A percentile compares a stretch with the other conserved stretches of the same genome.
Evolutionary conservation across 1,140 invertebrate genomes (phyloP).

Genomic region (Camponotus pennsylvanicus): DNA sequence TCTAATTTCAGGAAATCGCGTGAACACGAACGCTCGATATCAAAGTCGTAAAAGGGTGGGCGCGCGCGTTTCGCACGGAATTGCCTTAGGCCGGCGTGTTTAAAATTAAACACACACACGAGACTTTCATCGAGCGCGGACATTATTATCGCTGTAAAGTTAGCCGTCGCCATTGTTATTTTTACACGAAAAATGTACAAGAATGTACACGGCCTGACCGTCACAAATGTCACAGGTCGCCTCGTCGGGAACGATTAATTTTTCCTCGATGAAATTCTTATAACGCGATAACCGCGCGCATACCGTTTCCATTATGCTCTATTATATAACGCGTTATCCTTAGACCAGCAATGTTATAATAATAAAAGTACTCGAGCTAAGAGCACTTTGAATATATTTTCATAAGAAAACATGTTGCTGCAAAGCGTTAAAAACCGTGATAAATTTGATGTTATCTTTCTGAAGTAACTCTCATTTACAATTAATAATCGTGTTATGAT

Average conservation of each 20-base stretch:
- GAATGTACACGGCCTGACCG: constrained; percentile 60
- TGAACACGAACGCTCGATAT: constrained; percentile 47
- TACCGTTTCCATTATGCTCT: constrained; percentile 12
- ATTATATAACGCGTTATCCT: constrained; percentile 52
- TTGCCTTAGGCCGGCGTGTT: constrained; percentile 32
- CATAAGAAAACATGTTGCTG: background rate
- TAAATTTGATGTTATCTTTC: constrained; percentile 3
- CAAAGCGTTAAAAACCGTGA: background rate
- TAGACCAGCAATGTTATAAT: constrained; percentile 10
- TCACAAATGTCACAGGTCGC: constrained; percentile 67
- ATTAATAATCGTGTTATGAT: background rate
- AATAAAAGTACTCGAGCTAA: constrained; percentile 27
- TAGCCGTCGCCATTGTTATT: constrained; percentile 62
- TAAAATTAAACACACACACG: constrained; percentile 47
- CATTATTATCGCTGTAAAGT: constrained; percentile 61
- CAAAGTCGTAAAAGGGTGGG: constrained; percentile 22
- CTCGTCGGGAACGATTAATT: constrained; percentile 20
- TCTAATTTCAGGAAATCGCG: constrained; percentile 44
- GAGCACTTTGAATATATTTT: constrained; percentile 27
- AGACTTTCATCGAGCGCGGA: constrained; percentile 14
- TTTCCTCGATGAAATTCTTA: constrained; percentile 53
- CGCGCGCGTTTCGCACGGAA: constrained; percentile 20
- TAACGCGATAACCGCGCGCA: background rate
- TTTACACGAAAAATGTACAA: constrained; percentile 57
- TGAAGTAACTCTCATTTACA: background rate